A percentile compares a stretch with the other conserved stretches of the same genome.
Evolutionary conservation across 92 coral and sea anemone species (phyloP).

Genomic region (Parazoanthus atlanticus): DNA sequence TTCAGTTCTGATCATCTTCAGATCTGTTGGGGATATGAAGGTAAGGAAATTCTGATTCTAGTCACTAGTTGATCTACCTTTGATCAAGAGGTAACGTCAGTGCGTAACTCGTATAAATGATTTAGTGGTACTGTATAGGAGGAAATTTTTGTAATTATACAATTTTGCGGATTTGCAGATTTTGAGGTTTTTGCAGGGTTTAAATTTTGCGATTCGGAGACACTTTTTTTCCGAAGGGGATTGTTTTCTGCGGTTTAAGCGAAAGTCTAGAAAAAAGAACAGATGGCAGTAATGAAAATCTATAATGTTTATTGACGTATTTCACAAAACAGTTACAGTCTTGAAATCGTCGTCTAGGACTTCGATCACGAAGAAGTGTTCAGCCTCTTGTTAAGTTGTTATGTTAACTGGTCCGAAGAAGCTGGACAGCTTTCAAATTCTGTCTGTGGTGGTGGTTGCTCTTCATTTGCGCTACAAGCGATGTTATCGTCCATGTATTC

Average conservation of each 20-base stretch:
- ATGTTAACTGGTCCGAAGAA: not conserved
- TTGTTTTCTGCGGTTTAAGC: too few species aligned
- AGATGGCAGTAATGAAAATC: not conserved
- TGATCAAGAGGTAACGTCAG: too few species aligned
- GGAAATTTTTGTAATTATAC: not conserved
- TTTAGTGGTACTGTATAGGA: not conserved
- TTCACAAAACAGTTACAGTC: constrained; percentile 1
- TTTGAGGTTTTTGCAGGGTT: not conserved
- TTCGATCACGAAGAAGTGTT: not conserved
- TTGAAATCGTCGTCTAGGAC: constrained; percentile 6
- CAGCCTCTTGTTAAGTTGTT: constrained; percentile 15
- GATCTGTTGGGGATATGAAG: too few species aligned
- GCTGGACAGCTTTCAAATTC: too few species aligned
- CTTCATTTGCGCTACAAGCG: too few species aligned
- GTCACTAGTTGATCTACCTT: too few species aligned
- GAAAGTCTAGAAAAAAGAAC: too few species aligned
- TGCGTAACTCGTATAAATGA: too few species aligned
- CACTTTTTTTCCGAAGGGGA: not conserved
- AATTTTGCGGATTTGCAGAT: not conserved
- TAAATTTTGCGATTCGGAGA: not conserved
- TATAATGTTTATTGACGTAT: constrained; percentile 4
- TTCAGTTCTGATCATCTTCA: too few species aligned
- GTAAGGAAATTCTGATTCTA: too few species aligned
- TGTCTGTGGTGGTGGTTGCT: too few species aligned
- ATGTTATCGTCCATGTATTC: too few species aligned